Evolutionary conservation across 2,797 vertebrate species (phyloP).

Genomic region (Coilia nasus): DNA sequence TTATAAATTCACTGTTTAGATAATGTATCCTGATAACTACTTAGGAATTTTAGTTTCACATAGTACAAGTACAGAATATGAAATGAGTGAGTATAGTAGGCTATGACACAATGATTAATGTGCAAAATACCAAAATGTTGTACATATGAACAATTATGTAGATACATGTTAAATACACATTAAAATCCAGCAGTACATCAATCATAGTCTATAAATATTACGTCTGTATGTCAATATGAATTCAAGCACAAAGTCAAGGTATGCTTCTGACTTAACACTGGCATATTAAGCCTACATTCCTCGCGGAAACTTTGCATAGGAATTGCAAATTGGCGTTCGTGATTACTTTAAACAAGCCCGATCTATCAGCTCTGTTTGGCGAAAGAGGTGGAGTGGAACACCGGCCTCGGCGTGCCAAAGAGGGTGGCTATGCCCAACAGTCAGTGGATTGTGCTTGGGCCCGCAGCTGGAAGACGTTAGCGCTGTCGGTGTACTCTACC

Average conservation of each 20-base stretch:
- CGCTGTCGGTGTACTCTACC: not conserved
- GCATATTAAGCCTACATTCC: not conserved
- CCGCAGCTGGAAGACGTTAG: conserved; percentile 7
- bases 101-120: not conserved
- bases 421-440: not conserved
- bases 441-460: not conserved
- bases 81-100: not conserved
- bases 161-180: no score
- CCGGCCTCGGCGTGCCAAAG: not conserved
- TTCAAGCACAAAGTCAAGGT: not conserved
- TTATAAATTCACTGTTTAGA: not conserved
- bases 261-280: not conserved
- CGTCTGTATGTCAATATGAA: no score
- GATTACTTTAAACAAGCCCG: conserved; percentile 5
- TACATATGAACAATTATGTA: no score
- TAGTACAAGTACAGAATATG: not conserved
- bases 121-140: not conserved
- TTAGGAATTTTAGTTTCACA: not conserved
- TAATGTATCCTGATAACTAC: not conserved
- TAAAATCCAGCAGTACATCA: no score
- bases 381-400: not conserved
- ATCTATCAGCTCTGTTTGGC: not conserved
- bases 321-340: not conserved
- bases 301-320: not conserved
- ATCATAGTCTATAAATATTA: no score